Evolutionary conservation across 1,140 invertebrate species (phyloP), one percentile per base, ranked within the genome.

Genomic region (Danaus plexippus): DNA sequence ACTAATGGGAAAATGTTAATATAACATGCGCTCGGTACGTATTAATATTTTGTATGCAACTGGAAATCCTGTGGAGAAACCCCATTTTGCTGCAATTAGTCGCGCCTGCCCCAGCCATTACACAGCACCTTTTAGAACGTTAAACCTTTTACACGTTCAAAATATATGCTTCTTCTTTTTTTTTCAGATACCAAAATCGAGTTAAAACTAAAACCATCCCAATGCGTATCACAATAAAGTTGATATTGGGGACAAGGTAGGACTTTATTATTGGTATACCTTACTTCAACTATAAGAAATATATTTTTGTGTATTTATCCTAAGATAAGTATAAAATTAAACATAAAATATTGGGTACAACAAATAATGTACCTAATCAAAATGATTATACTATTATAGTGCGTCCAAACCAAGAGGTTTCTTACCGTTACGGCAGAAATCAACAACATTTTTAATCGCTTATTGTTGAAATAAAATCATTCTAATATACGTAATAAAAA

Each of bases 311-410:
- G 7, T 32, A 32, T 22, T 22, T 22, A 22, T 22, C 6, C 18
- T 22, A 22, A 22, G 18, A 2, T 22, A 22, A 22, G 6, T 15
- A 8, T 32, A 32, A 32, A 32, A 32, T 4, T 32, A 32, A 32
- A 3, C 7, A 32, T 32, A 3, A 32, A 32, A 32, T 32, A 5
- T 32, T 32, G 5, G 6, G 22, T 8, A 32, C 22, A 32, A 32
- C 22, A 32, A 32, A 32, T 32, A 32, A 32, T 32, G 22, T 32
- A 32, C 22, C 4, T 32, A 32, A 32, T 32, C 22, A 32, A 32
- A 66, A 72, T 70, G 62, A 52, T 43, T 63, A 59, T 61, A 51
- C 46, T 54, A 73, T 69, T 67, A 75, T 60, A 69, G 68, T 73
- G 70, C 70, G 73, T 69, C 59, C 56, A 55, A 53, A 43, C 51